Conservation (phyloP, 2,888 invertebrate species). For the Machimus atricapillus region DNA sequence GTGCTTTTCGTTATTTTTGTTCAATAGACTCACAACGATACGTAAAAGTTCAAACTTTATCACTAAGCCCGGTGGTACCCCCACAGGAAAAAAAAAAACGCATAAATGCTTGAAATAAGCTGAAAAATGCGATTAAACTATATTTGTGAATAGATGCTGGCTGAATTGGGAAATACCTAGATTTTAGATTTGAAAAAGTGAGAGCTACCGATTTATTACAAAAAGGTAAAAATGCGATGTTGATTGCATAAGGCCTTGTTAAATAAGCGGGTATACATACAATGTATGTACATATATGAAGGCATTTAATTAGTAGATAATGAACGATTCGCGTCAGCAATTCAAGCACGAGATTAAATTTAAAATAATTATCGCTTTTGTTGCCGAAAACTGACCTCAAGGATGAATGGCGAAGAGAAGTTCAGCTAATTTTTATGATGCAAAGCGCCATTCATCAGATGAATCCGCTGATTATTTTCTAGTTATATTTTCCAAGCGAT, state of each 20-base stretch:
- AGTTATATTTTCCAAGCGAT: neutral
- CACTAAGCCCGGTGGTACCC: neutral
- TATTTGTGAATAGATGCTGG: neutral
- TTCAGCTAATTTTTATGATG: neutral
- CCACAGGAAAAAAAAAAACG: neutral
- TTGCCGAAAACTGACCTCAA: neutral
- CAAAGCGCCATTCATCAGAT: neutral
- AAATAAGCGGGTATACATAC: neutral
- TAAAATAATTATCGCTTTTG: neutral
- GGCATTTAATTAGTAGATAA: neutral
- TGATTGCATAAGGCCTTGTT: neutral
- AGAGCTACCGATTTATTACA: neutral
- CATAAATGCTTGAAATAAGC: neutral
- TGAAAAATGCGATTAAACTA: neutral
- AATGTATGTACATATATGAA: neutral
- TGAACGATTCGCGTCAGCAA: neutral
- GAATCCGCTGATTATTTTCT: neutral
- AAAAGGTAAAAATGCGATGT: neutral
- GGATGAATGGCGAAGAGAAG: neutral
- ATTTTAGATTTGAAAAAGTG: neutral
- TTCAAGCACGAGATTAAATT: neutral
- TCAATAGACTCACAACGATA: neutral
- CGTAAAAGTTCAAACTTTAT: neutral
- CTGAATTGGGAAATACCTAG: neutral
- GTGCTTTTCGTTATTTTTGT: neutral